Base-by-base conservation (phyloP, 2,888 invertebrate genomes). In the Drosophila colorata region DNA sequence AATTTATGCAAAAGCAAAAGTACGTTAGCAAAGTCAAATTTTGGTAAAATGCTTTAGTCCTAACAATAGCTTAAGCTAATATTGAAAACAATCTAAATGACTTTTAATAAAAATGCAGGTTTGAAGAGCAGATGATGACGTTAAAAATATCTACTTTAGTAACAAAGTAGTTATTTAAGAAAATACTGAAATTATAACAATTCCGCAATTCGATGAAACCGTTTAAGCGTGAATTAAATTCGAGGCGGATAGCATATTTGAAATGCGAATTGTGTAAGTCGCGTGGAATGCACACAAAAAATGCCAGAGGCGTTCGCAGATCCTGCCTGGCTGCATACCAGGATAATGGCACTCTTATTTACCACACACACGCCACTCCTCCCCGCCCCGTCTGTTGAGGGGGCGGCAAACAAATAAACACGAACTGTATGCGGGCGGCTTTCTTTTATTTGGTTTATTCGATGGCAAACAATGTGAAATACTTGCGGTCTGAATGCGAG, bases 391-490 rank as follows among this genome's bases (percentile, higher is more conserved):
- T 41, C 28, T 9, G 13, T 13, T 35, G 41, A 14, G 13, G 13
- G 33, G 33, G 33, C 11, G 33, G n/a, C 31, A 65, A 58, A 59
- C 46, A 76, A 55, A 74, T 56, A 80, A 58, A 58, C 60, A 76
- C 58, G 46, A 53, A 25, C 47, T 41, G 46, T 48, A 55, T 44
- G 74, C 51, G 56, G 31, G 40, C 13, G 52, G 25, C 25, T 41
- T 33, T 43, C 48, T 66, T 65, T 87, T 81, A 78, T 73, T 74
- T 55, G 35, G 56, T 72, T 85, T 75, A 85, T 81, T 72, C 64
- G 68, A 63, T 59, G 75, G 78, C 87, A 84, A 88, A 87, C 84
- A 87, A 87, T 80, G 74, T 44, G 67, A 68, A 87, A 80, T 80
- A 69, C 78, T 84, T 84, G 80, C 72, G 78, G 87, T 63, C 52